phyloP scores from a whole-genome alignment of 2,797 vertebrate species.

The Gastrophryne carolinensis region DNA sequence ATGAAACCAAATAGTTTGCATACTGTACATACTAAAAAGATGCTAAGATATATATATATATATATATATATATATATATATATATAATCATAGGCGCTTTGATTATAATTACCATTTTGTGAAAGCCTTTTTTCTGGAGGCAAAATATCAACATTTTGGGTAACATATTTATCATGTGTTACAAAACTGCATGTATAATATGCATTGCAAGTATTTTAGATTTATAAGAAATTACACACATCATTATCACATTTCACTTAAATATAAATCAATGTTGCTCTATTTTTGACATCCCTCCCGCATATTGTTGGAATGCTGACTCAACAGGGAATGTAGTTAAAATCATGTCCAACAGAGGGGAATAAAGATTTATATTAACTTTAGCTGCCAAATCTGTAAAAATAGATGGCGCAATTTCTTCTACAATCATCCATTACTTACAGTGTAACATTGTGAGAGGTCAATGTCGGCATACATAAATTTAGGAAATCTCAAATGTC shows the following conservation, averaged over 20 bases:
- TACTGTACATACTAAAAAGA: no score
- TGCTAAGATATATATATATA: no score
- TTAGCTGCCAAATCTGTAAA: constrained; percentile 33
- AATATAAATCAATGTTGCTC: background rate
- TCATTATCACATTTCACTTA: background rate
- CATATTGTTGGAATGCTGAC: constrained; percentile 16
- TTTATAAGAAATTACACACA: no score
- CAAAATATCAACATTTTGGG: no score
- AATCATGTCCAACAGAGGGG: constrained; percentile 18
- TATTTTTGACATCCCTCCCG: background rate
- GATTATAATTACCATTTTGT: no score
- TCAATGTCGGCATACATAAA: constrained; percentile 32
- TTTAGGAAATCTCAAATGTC: constrained; percentile 21
- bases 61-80: no score
- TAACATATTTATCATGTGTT: no score
- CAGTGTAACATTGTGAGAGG: constrained; percentile 29
- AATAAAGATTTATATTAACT: constrained; percentile 34
- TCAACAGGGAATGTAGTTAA: background rate
- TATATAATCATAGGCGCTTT: no score
- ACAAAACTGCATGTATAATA: no score
- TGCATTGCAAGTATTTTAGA: no score
- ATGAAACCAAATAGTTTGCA: no score
- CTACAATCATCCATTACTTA: constrained; percentile 25
- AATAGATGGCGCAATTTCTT: constrained; percentile 25
- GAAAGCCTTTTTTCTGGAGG: no score